Evolutionary conservation across 2,888 invertebrate species (phyloP).

Genomic region (Acleris emargana): DNA sequence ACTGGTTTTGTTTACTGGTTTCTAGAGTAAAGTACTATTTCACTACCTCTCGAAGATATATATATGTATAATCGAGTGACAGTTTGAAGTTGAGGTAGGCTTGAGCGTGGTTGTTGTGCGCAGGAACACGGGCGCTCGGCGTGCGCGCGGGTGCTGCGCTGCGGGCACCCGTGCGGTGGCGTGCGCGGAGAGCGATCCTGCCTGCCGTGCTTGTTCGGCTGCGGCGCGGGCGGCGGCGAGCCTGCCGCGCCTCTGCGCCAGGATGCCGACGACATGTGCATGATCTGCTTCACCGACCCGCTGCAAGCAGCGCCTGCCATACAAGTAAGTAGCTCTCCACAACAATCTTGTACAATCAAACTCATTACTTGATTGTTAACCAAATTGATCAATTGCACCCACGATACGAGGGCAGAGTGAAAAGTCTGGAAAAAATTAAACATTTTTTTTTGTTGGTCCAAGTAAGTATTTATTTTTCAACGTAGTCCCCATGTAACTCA

Average conservation of each 20-base stretch:
- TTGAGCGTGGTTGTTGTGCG: neutral
- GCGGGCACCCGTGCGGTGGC: conserved; percentile 97
- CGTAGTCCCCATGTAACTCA: too few species aligned
- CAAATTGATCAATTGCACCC: too few species aligned
- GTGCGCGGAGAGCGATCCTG: conserved; percentile 93
- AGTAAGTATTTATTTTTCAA: too few species aligned
- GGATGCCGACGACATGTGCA: conserved; percentile 99
- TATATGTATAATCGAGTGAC: neutral
- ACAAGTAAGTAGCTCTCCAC: conserved; percentile 80
- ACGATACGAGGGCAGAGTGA: too few species aligned
- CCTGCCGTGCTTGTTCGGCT: conserved; percentile 95
- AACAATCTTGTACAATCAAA: too few species aligned
- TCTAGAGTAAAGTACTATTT: too few species aligned
- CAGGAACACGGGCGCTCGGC: conserved; percentile 91
- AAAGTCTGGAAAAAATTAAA: too few species aligned
- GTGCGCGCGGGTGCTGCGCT: conserved; percentile 91
- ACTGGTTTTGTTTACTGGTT: too few species aligned
- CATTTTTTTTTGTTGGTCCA: too few species aligned
- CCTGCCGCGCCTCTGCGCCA: conserved; percentile 90
- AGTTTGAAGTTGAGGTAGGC: neutral
- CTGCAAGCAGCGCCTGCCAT: conserved; percentile 97
- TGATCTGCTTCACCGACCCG: conserved; percentile 99
- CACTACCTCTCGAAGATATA: too few species aligned
- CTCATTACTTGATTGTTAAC: too few species aligned
- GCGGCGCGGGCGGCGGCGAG: conserved; percentile 89